These are phyloP conservation scores for Scolopax mira DNA, from an alignment of 2,113 vertebrate genomes.

Conservation along the genomic window DNA sequence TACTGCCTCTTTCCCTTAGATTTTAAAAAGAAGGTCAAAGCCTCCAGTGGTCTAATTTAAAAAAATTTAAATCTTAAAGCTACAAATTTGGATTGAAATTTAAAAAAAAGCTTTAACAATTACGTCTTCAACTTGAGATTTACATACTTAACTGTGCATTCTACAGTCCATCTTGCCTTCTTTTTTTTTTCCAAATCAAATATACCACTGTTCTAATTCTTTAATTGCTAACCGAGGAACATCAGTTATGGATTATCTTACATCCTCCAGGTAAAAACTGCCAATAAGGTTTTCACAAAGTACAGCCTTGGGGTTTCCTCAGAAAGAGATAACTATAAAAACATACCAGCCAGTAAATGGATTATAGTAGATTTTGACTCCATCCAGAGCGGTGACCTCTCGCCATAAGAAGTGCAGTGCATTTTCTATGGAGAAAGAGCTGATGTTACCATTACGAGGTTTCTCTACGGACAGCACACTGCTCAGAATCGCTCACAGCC, in stretches of 20 bases:
- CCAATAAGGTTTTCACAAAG: background rate
- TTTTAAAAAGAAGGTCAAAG: background rate
- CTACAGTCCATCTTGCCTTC: background rate
- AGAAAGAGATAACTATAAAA: background rate
- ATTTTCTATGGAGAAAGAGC: conserved; percentile 78
- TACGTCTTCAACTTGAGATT: background rate
- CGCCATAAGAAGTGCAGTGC: conserved; percentile 89
- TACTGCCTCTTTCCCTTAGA: background rate
- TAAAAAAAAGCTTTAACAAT: background rate
- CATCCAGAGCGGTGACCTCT: conserved; percentile 86
- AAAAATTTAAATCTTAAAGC: background rate
- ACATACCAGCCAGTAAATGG: conserved; percentile 94
- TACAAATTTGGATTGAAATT: background rate
- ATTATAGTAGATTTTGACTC: conserved; percentile 93
- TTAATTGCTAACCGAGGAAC: background rate
- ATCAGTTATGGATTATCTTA: background rate
- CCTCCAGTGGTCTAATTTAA: background rate
- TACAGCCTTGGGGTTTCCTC: background rate
- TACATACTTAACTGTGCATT: background rate
- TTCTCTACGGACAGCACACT: background rate
- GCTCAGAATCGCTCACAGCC: background rate
- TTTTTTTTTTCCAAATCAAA: background rate
- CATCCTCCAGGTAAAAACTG: background rate
- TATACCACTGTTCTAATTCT: background rate
- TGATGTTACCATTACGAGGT: background rate